Base-by-base conservation (phyloP, 2,113 vertebrate genomes). In the Oophaga pumilio region DNA sequence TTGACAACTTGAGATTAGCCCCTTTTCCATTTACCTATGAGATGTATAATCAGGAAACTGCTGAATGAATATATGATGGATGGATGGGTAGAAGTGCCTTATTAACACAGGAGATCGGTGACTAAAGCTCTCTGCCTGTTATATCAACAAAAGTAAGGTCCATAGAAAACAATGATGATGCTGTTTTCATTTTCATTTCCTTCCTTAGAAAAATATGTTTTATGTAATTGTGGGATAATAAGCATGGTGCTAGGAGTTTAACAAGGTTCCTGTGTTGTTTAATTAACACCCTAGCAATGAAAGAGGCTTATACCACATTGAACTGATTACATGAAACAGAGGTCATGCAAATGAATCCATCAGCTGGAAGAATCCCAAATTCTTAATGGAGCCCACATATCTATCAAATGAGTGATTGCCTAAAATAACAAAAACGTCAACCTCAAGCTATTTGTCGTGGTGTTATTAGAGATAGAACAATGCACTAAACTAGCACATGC, bases 141-240 rank as follows among this genome's bases (percentile, higher is more conserved):
- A 28, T 71, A 74, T 50, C 43, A 50, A 50, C 71, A 74, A 50
- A 50, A 74, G 71, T 9, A 74, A 49, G 43, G 43, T 18, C 33
- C 17, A 73, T 20, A 22, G 71, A 74, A 74, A 74, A 74, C 71
- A 74, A 74, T 74, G 43, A 74, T 74, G 71, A 49, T 49, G 43
- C 28, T 71, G 68, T 74, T 74, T 74, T 50, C 7, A 22, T 74
- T 74, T 74, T 11, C 4, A 49, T 74, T 15, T 74, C 71, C 71
- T 74, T 49, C 18, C 68, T 43, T 43, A 2, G 33, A 71, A 10
- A 49, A 74, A 74, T 33, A 71, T 43, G 43, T 49, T 74, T 49
- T 74, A 43, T 74, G 71, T 50, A 74, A 49, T 74, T 49, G 49
- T 74, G 33, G 71, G 43, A 74, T 74, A 74, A 74, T 49, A 33